Percentiles rank a stretch among this genome's conserved stretches.
Evolutionary conservation across 2,888 invertebrate species (phyloP).

Genomic region (Andricus curvator): DNA sequence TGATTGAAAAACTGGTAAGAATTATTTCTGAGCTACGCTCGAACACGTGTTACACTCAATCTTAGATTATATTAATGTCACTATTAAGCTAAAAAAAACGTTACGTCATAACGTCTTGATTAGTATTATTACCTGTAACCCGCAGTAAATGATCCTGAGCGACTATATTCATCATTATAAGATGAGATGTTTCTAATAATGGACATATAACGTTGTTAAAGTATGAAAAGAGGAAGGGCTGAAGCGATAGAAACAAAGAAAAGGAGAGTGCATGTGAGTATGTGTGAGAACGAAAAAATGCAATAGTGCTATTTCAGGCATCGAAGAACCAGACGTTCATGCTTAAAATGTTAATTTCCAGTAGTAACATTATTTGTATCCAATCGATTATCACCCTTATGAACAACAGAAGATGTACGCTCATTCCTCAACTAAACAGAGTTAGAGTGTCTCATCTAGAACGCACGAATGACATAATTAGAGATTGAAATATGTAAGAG

Average conservation of each 20-base stretch:
- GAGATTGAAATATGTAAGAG: background rate
- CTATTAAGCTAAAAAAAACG: constrained; percentile 53
- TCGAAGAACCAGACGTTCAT: constrained; percentile 51
- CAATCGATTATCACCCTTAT: background rate
- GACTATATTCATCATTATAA: constrained; percentile 67
- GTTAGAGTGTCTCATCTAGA: constrained; percentile 15
- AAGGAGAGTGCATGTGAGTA: constrained; percentile 33
- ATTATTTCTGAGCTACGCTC: constrained; percentile 66
- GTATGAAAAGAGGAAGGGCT: constrained; percentile 53
- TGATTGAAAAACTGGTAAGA: constrained; percentile 58
- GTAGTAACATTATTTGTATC: background rate
- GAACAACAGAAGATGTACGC: background rate
- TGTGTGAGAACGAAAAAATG: constrained; percentile 34
- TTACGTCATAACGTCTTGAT: constrained; percentile 66
- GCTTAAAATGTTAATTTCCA: constrained; percentile 51
- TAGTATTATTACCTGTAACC: constrained; percentile 69
- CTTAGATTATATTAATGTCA: constrained; percentile 63
- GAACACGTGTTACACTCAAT: constrained; percentile 66
- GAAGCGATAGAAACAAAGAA: constrained; percentile 26
- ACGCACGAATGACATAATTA: constrained; percentile 4
- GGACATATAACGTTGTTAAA: constrained; percentile 70
- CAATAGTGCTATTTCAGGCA: background rate
- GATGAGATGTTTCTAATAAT: constrained; percentile 71
- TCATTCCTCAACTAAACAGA: background rate
- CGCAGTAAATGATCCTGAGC: constrained; percentile 63